Evolutionary conservation across 2,797 vertebrate genomes (phyloP).

Genomic region (Anabas testudineus): DNA sequence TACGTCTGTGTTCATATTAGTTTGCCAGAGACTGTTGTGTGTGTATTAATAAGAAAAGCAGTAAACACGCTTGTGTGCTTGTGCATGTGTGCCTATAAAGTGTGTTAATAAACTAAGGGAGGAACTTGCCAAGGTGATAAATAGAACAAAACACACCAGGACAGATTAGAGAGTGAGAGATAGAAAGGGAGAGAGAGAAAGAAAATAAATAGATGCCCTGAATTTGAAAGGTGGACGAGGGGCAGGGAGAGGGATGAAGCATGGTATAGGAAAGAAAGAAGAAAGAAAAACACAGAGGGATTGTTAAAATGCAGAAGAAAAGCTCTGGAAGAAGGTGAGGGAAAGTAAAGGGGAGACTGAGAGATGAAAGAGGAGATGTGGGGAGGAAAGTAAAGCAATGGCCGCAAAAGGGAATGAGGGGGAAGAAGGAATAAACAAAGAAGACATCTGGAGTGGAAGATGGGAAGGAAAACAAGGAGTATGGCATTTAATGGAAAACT

Average conservation of each 20-base stretch:
- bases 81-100: conserved; percentile 17
- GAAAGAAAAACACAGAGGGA: conserved; percentile 33
- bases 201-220: conserved; percentile 55
- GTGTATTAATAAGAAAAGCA: conserved; percentile 43
- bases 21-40: conserved; percentile 45
- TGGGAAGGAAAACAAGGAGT: neutral
- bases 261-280: conserved; percentile 16
- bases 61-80: conserved; percentile 34
- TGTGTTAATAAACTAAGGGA: conserved; percentile 68
- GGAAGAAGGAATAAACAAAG: conserved; percentile 17
- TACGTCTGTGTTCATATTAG: conserved; percentile 11
- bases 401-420: conserved; percentile 22
- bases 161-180: conserved; percentile 48
- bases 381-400: conserved; percentile 25
- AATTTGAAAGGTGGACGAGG: conserved; percentile 52
- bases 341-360: neutral
- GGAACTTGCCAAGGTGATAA: conserved; percentile 70
- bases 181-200: conserved; percentile 16
- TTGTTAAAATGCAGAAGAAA: conserved; percentile 44
- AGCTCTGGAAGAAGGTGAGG: conserved; percentile 19
- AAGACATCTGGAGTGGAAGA: conserved; percentile 36
- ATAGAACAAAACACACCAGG: conserved; percentile 67
- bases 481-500: conserved; percentile 1
- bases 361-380: conserved; percentile 43
- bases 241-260: conserved; percentile 50